Evolutionary conservation across 2,888 invertebrate species (phyloP), one percentile per base, ranked within the genome.

Genomic region (Auanema freiburgensis): DNA sequence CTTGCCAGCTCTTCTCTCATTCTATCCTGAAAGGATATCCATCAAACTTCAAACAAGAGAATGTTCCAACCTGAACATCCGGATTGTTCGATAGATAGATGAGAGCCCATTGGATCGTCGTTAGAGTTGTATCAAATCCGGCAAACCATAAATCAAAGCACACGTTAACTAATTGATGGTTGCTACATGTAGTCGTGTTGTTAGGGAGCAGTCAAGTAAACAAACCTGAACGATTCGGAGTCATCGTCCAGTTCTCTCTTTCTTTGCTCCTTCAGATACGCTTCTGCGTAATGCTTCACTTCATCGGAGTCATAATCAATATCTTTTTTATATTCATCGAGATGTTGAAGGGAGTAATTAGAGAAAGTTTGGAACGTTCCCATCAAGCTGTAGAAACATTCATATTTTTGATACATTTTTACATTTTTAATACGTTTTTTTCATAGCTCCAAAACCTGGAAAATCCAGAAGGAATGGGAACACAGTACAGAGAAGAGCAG

Each of bases 81-180:
- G 46, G 46, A 21, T 21, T 16, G 21, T 46, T 16, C 6, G 21
- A 3, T 21, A 46, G 10, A 21, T 46, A 46, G 16, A 46, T 46
- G 10, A 46, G 21, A 21, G 46, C 21, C 46, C 46, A 46, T 16
- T 46, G 16, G 3, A 46, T 16, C 21, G 46, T 46, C 3, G 46
- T 21, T 5, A 21, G 5, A 46, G 46, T 46, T 46, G 46, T 46
- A 21, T 16, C 46, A 46, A 46, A 46, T 18, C 46, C 46, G 10
- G 46, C 46, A 18, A 21, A 18, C 46, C 46, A 46, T 18, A 46
- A 21, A 46, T 46, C 46, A 10, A 46, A 46, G 10, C 46, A 46
- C 3, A 46, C 21, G 46, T 46, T 46, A 5, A 46, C 21, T 16
- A 18, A 21, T 46, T 46, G 46, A 16, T 10, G 16, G 6, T 46